Conservation (phyloP, 2,888 invertebrate genomes). For the Hydrotaea diabolus region DNA sequence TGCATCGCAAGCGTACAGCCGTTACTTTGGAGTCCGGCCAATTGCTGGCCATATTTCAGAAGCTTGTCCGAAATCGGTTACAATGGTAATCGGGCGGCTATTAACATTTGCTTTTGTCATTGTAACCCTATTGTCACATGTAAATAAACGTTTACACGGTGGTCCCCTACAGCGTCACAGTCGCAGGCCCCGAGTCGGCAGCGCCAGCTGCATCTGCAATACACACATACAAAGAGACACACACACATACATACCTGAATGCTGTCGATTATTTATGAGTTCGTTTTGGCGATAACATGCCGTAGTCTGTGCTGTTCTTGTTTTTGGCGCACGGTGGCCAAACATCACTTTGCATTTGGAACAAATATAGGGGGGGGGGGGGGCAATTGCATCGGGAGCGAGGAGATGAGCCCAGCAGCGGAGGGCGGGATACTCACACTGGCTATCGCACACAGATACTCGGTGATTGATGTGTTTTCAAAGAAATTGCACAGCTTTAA, state of each 20-base stretch:
- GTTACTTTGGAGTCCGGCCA: constrained; percentile 24
- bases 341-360: constrained; percentile 40
- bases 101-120: constrained; percentile 42
- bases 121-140: constrained; percentile 56
- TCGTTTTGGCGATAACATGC: constrained; percentile 64
- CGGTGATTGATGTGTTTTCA: constrained; percentile 61
- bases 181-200: neutral
- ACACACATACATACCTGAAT: constrained; percentile 21
- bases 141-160: constrained; percentile 53
- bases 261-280: constrained; percentile 65
- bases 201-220: neutral
- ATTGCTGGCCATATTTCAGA: constrained; percentile 11
- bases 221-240: neutral
- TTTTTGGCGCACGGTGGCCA: constrained; percentile 53
- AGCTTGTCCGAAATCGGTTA: neutral
- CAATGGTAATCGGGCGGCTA: neutral
- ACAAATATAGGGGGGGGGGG: neutral
- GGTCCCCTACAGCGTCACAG: constrained; percentile 17
- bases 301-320: constrained; percentile 32
- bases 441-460: constrained; percentile 43
- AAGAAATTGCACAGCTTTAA: constrained; percentile 54
- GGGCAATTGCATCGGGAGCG: neutral
- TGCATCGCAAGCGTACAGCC: too few species aligned
- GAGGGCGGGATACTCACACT: too few species aligned
- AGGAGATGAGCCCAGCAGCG: too few species aligned